Conservation (phyloP, 2,888 invertebrate species). For the Serripes groenlandicus region DNA sequence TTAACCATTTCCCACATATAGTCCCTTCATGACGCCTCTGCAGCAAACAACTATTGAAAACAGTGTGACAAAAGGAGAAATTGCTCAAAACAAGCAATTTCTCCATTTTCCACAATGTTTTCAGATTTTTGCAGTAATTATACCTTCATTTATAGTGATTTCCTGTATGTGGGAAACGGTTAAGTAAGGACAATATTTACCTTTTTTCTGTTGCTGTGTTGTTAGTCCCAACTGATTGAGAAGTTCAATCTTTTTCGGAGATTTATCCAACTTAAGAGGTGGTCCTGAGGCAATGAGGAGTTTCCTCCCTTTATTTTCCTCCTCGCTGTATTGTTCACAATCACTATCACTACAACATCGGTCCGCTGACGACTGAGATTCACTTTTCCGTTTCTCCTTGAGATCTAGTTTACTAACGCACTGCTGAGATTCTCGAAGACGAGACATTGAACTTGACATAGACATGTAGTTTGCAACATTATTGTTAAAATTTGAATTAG, state of each 20-base stretch:
- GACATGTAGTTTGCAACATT: not conserved
- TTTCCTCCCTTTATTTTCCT: conserved; percentile 67
- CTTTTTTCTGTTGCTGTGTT: conserved; percentile 79
- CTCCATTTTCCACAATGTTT: not conserved
- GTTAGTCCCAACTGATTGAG: conserved; percentile 80
- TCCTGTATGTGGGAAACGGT: not conserved
- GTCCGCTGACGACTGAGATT: conserved; percentile 71
- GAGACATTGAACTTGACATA: conserved; percentile 24
- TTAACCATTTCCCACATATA: too few species aligned
- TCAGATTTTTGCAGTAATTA: not conserved
- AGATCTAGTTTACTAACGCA: conserved; percentile 84
- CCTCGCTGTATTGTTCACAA: conserved; percentile 77
- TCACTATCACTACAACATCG: conserved; percentile 78
- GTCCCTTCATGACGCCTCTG: too few species aligned
- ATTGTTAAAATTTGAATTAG: not conserved
- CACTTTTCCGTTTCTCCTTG: conserved; percentile 79
- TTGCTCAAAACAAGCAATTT: not conserved
- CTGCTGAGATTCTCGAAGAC: conserved; percentile 55
- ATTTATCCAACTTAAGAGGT: conserved; percentile 80
- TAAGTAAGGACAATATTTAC: conserved; percentile 52
- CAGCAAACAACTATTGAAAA: too few species aligned
- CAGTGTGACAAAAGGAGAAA: not conserved
- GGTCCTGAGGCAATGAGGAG: conserved; percentile 81
- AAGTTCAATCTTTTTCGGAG: conserved; percentile 79
- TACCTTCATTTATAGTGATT: not conserved